Evolutionary conservation across 2,797 vertebrate species (phyloP), one percentile per base, ranked within the genome.

Genomic region (Chelon labrosus): DNA sequence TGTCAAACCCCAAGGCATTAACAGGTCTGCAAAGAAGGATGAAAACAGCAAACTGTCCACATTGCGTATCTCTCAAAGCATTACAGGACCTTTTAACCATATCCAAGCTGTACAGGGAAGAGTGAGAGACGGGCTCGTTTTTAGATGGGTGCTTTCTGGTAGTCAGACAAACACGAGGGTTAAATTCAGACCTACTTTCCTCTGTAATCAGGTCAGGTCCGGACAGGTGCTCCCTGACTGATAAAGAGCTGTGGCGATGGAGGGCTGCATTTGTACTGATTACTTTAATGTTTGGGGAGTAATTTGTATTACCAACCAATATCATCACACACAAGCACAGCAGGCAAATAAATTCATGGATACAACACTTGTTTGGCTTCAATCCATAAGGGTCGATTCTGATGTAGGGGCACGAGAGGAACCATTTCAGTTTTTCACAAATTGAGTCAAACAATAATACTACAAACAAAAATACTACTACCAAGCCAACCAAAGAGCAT

Each of bases 181-280:
- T 85, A 74, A 85, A 90, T 68, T 82, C 80, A 91, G 91, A 88
- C 87, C 89, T 88, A 91, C 86, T 92, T 92, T 89, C 58, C 65
- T 57, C 70, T n/a, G 81, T 81, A 92, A 90, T 87, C 82, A 89
- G 89, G 91, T 91, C 91, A 92, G 59, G 75, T 80, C 82, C 49
- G 47, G 86, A 90, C 89, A 91, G 90, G 87, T 92, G 89, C 71
- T 79, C 70, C 73, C 66, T 68, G 75, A 88, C 88, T 91, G 90
- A 92, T 90, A 90, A 90, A 85, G 78, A 75, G 85, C 81, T 64
- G 54, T 22, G 54, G 54, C 75, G 77, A 81, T 73, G 49, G 73
- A 86, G 67, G 79, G 53, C 65, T 85, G 61, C 70, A 63, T 76
- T 85, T 81, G 82, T 70, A 75, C 42, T 44, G 22, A 19, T 22